A percentile compares a stretch with the other conserved stretches of the same genome.
Evolutionary conservation across 2,888 invertebrate species (phyloP).

Genomic region (Hyposoter dolosus): DNA sequence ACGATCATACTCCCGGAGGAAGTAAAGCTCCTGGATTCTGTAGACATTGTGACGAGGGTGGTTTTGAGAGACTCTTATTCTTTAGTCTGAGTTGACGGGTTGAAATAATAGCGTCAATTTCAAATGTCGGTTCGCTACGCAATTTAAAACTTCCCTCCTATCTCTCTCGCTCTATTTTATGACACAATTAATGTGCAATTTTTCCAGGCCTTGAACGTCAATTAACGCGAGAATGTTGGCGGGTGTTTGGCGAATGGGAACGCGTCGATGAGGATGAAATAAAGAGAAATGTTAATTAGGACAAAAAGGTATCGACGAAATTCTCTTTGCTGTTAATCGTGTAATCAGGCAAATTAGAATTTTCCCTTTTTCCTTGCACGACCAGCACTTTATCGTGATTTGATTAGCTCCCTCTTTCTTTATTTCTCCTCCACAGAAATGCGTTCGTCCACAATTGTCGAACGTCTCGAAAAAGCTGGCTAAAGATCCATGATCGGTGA

Average conservation of each 20-base stretch:
- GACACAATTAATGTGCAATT: slow-evolving; percentile 26
- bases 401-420: not conserved
- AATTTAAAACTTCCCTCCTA: slow-evolving; percentile 18
- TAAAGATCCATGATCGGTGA: slow-evolving; percentile 68
- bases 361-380: not conserved
- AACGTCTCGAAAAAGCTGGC: slow-evolving; percentile 42
- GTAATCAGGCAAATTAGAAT: not conserved
- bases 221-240: slow-evolving; percentile 16
- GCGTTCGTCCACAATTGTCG: slow-evolving; percentile 36
- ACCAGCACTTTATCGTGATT: slow-evolving; percentile 7
- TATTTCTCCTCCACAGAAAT: slow-evolving; percentile 16
- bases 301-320: not conserved
- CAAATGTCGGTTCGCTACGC: slow-evolving; percentile 12
- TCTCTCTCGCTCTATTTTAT: slow-evolving; percentile 44
- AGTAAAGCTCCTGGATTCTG: slow-evolving; percentile 81
- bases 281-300: not conserved
- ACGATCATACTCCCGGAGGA: slow-evolving; percentile 92
- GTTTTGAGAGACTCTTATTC: slow-evolving; percentile 37
- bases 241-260: not conserved
- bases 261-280: not conserved
- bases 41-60: slow-evolving; percentile 76
- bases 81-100: slow-evolving; percentile 21
- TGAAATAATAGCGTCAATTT: slow-evolving; percentile 19
- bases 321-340: not conserved
- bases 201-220: slow-evolving; percentile 23